Percentiles rank a stretch among this genome's conserved stretches.
Evolutionary conservation across 2,888 invertebrate genomes (phyloP).

Genomic region (Patella depressa): DNA sequence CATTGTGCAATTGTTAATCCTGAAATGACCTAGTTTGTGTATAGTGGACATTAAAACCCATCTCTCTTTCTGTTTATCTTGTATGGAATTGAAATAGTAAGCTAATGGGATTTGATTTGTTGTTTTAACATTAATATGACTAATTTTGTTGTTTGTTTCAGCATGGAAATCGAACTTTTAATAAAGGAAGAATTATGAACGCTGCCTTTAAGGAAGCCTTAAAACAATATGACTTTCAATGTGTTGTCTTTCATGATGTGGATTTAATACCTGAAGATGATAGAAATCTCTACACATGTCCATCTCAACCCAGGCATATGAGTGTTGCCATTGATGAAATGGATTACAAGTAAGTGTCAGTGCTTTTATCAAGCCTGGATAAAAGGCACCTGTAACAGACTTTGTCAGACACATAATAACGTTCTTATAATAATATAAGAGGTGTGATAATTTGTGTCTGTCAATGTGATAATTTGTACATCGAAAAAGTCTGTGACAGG

Average conservation of each 20-base stretch:
- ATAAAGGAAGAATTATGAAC: conserved; percentile 97
- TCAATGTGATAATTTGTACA: too few relatives aligned
- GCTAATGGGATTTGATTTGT: neutral
- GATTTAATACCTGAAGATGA: conserved; percentile 94
- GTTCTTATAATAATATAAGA: too few relatives aligned
- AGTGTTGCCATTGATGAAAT: conserved; percentile 89
- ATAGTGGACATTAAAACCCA: too few relatives aligned
- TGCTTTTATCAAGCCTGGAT: too few relatives aligned
- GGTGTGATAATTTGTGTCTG: too few relatives aligned
- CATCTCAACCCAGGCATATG: conserved; percentile 92
- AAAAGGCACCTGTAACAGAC: too few relatives aligned
- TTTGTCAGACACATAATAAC: too few relatives aligned
- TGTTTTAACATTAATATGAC: neutral
- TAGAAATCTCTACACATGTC: conserved; percentile 92
- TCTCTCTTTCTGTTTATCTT: too few relatives aligned
- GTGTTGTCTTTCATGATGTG: conserved; percentile 97
- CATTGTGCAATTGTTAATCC: too few relatives aligned
- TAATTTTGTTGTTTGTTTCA: conserved; percentile 45
- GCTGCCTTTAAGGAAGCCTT: conserved; percentile 93
- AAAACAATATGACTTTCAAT: conserved; percentile 81
- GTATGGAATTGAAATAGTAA: too few relatives aligned
- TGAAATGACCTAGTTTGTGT: too few relatives aligned
- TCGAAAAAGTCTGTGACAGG: too few relatives aligned
- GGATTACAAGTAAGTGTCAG: conserved; percentile 58
- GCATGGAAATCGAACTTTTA: conserved; percentile 84